Conservation (phyloP, 2,113 vertebrate genomes). For the Heterochromis multidens region DNA sequence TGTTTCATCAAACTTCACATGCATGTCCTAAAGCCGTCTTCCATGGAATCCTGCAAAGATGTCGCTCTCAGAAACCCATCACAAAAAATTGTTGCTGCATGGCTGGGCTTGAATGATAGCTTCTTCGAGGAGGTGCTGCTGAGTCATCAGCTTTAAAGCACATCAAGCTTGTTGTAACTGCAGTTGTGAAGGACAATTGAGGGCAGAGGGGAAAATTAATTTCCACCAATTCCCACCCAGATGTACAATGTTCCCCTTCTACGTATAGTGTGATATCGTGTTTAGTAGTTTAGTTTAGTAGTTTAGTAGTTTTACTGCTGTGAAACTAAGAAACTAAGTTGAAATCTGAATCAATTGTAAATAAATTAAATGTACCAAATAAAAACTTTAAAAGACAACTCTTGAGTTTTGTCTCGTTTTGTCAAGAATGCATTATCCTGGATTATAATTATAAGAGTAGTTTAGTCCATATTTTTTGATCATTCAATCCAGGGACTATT, state of each 20-base stretch:
- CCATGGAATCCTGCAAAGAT: background rate
- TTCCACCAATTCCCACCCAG: background rate
- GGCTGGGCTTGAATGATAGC: background rate
- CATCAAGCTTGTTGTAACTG: background rate
- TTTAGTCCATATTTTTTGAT: background rate
- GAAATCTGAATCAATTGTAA: too few relatives aligned
- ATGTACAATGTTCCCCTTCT: background rate
- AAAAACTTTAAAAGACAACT: background rate
- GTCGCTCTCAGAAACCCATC: background rate
- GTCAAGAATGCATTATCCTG: background rate
- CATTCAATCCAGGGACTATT: background rate
- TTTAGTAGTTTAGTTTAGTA: too few relatives aligned
- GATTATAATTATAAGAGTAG: background rate
- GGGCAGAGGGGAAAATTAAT: background rate
- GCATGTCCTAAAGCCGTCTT: background rate
- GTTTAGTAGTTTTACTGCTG: too few relatives aligned
- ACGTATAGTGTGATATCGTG: background rate
- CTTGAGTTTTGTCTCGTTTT: background rate
- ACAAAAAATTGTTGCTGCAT: background rate
- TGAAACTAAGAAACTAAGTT: too few relatives aligned
- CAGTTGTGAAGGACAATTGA: background rate
- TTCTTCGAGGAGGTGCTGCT: background rate
- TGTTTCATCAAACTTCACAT: background rate
- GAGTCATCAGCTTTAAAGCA: background rate
- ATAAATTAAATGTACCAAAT: too few relatives aligned